Percentiles rank a stretch among this genome's conserved stretches.
These are phyloP conservation scores for Bradysia coprophila DNA, from an alignment of 1,140 invertebrate genomes.

Conservation along the genomic window DNA sequence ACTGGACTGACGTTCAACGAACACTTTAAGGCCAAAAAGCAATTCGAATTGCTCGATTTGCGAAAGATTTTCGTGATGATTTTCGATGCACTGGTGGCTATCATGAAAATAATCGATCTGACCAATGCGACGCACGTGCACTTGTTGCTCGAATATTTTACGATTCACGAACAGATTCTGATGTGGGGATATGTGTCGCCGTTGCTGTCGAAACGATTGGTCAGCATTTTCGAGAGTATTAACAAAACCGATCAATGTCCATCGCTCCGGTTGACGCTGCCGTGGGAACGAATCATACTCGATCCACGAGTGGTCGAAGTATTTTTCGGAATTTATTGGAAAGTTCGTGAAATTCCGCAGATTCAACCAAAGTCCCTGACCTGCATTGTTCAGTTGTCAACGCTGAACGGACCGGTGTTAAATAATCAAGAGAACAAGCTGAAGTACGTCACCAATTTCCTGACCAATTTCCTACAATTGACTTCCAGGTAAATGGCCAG, in stretches of 20 bases:
- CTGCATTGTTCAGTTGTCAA: conserved; percentile 53
- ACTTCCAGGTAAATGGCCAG: conserved; percentile 22
- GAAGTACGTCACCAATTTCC: conserved; percentile 38
- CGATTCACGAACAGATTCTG: conserved; percentile 15
- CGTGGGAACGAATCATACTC: conserved; percentile 47
- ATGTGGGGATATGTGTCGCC: conserved; percentile 18
- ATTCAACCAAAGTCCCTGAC: conserved; percentile 46
- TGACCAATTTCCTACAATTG: conserved; percentile 38
- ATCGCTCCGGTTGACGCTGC: conserved; percentile 28
- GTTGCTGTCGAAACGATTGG: conserved; percentile 33
- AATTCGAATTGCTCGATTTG: conserved; percentile 51
- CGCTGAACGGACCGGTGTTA: conserved; percentile 41
- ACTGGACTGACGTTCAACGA: conserved; percentile 56
- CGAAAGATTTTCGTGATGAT: conserved; percentile 40
- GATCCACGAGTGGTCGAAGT: conserved; percentile 41
- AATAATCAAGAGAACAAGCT: conserved; percentile 15
- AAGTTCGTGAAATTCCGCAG: conserved; percentile 43
- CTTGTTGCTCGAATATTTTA: conserved; percentile 14
- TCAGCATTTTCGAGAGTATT: conserved; percentile 38
- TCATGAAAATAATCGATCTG: conserved; percentile 16
- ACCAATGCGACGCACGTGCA: conserved; percentile 12
- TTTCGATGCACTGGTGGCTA: conserved; percentile 15
- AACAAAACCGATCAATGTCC: conserved; percentile 35
- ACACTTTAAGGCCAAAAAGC: conserved; percentile 51
- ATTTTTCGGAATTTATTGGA: conserved; percentile 60